phyloP scores from a whole-genome alignment of 2,888 invertebrate species.

The Apoderus coryli region DNA sequence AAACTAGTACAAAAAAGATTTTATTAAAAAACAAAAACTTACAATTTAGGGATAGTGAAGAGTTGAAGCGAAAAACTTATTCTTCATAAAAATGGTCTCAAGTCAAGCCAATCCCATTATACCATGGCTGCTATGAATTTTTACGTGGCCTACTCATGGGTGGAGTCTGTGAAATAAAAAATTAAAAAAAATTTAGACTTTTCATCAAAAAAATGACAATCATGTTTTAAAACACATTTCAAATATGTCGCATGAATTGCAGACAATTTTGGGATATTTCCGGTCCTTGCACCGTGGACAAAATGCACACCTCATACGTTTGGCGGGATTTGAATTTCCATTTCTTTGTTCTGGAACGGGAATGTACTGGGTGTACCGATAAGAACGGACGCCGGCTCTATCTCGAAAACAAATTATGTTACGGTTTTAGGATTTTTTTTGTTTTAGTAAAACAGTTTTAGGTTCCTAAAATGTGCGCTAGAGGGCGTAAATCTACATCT shows the following conservation, averaged over 20 bases:
- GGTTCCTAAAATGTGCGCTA: no score
- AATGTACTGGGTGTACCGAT: no score
- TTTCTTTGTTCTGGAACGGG: no score
- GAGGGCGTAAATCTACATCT: no score
- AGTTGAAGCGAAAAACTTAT: conserved; percentile 1
- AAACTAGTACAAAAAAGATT: conserved; percentile 1
- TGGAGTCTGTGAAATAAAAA: conserved; percentile 1
- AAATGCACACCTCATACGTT: no score
- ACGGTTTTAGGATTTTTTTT: no score
- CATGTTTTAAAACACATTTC: conserved; percentile 1
- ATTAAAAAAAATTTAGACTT: neutral
- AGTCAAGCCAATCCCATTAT: conserved; percentile 2
- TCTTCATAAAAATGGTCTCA: conserved; percentile 2
- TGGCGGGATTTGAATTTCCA: no score
- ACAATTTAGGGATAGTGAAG: conserved; percentile 2
- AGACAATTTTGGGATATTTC: conserved; percentile 3
- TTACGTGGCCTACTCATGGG: conserved; percentile 1
- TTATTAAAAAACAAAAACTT: neutral
- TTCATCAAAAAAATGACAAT: conserved; percentile 2
- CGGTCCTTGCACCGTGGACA: no score
- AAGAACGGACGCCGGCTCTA: no score
- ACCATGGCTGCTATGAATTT: conserved; percentile 2
- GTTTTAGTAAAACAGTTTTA: no score
- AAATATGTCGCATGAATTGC: conserved; percentile 1
- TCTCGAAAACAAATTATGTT: no score